phyloP scores from a whole-genome alignment of 2,888 invertebrate species.

The Schizaphis graminum region DNA sequence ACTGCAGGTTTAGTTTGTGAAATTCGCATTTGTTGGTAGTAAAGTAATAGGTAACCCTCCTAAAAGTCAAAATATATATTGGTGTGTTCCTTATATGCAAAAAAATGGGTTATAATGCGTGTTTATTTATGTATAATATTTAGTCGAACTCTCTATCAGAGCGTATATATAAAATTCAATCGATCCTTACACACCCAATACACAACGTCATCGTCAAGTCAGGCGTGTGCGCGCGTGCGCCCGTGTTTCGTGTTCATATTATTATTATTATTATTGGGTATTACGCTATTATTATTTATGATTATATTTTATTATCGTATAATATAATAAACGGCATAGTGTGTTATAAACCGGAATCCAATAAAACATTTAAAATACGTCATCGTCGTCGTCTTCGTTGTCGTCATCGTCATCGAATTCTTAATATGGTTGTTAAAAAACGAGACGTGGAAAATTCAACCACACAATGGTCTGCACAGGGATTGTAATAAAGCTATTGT shows the following conservation, averaged over 20 bases:
- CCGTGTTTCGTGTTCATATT: slow-evolving; percentile 19
- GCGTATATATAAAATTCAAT: background rate
- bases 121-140: background rate
- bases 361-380: slow-evolving; percentile 60
- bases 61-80: background rate
- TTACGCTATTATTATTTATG: background rate
- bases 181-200: slow-evolving; percentile 10
- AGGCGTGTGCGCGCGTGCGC: background rate
- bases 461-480: slow-evolving; percentile 41
- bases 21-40: background rate
- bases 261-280: slow-evolving; percentile 12
- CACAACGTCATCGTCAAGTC: slow-evolving; percentile 44
- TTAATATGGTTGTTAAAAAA: slow-evolving; percentile 43
- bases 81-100: background rate
- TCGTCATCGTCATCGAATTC: slow-evolving; percentile 33
- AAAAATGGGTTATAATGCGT: no score
- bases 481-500: slow-evolving; percentile 63
- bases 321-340: background rate
- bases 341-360: slow-evolving; percentile 53
- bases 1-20: background rate
- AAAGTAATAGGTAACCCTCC: background rate
- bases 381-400: background rate
- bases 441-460: slow-evolving; percentile 58
- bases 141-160: background rate
- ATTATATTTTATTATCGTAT: background rate